These are phyloP conservation scores for Penaeus vannamei DNA, from an alignment of 1,140 invertebrate species.

Conservation along the genomic window DNA sequence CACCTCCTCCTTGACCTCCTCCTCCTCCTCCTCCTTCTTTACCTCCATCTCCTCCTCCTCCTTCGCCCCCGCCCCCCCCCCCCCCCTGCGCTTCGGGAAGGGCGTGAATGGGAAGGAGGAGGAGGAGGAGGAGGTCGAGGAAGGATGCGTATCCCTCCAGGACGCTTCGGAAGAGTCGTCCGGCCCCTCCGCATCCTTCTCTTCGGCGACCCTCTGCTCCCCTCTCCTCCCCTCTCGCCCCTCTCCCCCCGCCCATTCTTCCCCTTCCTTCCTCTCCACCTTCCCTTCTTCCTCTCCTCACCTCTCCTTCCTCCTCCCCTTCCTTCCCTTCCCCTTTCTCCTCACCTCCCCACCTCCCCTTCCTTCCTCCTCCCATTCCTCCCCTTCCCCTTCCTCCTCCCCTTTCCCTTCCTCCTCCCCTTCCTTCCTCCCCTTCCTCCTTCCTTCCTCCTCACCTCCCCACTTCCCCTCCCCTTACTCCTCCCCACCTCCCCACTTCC, in stretches of 20 bases:
- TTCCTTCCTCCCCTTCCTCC: no score
- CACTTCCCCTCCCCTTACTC: neutral
- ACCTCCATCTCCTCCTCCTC: neutral
- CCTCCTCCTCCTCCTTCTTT: conserved; percentile 3
- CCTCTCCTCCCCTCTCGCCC: no score
- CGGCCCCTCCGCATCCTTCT: neutral
- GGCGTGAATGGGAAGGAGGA: no score
- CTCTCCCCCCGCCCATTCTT: no score
- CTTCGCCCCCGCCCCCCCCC: no score
- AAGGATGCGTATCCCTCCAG: no score
- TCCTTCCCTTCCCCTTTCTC: neutral
- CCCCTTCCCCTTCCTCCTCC: neutral
- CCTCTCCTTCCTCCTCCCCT: no score
- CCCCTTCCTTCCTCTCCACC: neutral
- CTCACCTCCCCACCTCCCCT: neutral
- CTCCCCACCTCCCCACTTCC: neutral
- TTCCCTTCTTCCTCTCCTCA: conserved; percentile 12
- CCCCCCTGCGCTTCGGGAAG: no score
- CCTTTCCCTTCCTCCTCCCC: neutral
- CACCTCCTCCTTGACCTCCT: no score
- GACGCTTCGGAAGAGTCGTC: no score
- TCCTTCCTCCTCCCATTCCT: no score
- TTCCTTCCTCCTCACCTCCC: neutral
- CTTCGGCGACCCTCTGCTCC: neutral
- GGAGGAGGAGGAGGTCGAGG: no score